Evolutionary conservation across 1,140 invertebrate species (phyloP), one percentile per base, ranked within the genome.

Genomic region (Hypothenemus hampei): DNA sequence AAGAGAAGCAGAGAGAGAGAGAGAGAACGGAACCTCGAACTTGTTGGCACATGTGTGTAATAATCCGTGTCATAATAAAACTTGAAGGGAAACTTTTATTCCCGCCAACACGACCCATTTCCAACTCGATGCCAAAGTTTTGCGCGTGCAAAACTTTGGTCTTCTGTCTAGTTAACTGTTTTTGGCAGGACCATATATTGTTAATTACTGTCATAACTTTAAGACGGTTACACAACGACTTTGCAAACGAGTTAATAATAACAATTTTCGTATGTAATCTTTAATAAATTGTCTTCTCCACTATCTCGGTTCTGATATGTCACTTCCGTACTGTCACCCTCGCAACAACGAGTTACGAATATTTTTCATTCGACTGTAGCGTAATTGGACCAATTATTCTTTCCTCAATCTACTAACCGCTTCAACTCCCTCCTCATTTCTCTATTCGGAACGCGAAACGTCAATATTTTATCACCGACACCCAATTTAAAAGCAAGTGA

Each of bases 21-120:
- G 22, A 44, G 29, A 39, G 49, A 35, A 36, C 40, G 39, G 22
- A 53, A 53, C 41, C 36, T 45, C 40, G 22, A 53, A 53, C 41
- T 45, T 45, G 51, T 53, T 46, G 40, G 43, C 51, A 53, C 51
- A 53, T 46, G 51, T 53, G 51, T 53, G 40, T 53, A 53, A 53
- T 53, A 45, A 44, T 44, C 51, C 51, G 13, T 45, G 41, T 45
- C 24, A 36, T 23, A 53, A 43, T 53, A 53, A 53, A 53, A 53
- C 51, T 53, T 53, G 19, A 8, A 16, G 23, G 4, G 11, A 20
- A 52, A 53, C 26, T 53, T 53, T 53, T 53, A 44, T 45, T 53
- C 45, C 21, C 23, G n/a, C n/a, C n/a, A n/a, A 20, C 22, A 20
- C 40, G 21, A 24, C 40, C 20, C 45, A 53, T 53, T 45, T 53